Conservation (phyloP, 1,140 invertebrate genomes). For the Ceratosolen solmsi region DNA sequence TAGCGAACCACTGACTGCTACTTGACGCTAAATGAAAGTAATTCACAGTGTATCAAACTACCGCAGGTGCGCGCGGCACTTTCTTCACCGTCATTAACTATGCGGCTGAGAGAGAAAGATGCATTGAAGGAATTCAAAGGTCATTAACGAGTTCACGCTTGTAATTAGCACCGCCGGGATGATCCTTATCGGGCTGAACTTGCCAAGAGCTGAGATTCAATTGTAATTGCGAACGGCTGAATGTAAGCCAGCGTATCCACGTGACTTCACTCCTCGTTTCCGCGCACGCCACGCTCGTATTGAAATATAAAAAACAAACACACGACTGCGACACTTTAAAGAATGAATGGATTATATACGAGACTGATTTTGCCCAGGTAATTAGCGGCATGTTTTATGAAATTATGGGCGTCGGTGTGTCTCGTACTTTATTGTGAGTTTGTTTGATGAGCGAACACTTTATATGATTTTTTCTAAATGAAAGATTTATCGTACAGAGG, state of each 20-base stretch:
- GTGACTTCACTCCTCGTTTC: background rate
- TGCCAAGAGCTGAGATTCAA: background rate
- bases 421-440: too few species aligned
- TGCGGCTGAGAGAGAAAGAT: background rate
- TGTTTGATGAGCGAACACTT: too few species aligned
- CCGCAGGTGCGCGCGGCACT: background rate
- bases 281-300: background rate
- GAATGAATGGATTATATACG: background rate
- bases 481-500: too few species aligned
- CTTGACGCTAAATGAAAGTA: background rate
- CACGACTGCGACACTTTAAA: background rate
- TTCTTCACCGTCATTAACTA: background rate
- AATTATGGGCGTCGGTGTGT: too few species aligned
- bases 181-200: constrained; percentile 24
- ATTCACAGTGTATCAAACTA: background rate
- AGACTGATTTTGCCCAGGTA: background rate
- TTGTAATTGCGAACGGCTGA: background rate
- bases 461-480: too few species aligned
- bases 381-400: background rate
- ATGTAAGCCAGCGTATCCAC: background rate
- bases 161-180: constrained; percentile 8
- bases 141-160: constrained; percentile 32
- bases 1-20: background rate
- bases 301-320: too few species aligned
- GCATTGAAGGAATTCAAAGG: constrained; percentile 5